Evolutionary conservation across 2,113 vertebrate genomes (phyloP).

Genomic region (Columba livia): DNA sequence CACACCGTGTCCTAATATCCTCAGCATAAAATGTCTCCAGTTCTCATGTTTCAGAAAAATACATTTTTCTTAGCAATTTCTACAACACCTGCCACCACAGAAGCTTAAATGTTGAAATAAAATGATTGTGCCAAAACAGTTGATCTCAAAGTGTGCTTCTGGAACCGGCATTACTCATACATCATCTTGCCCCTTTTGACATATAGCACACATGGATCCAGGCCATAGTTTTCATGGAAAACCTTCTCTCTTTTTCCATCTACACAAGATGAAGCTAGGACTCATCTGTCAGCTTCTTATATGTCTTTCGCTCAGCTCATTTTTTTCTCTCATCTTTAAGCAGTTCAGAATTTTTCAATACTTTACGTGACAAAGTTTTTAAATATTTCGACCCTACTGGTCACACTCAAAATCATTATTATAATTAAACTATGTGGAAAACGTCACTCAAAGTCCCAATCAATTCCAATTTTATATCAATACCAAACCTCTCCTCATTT

Average conservation of each 20-base stretch:
- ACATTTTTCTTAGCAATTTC: not conserved
- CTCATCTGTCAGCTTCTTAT: not conserved
- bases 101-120: not conserved
- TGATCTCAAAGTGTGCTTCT: not conserved
- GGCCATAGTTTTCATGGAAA: not conserved
- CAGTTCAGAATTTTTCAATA: not conserved
- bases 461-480: not conserved
- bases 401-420: not conserved
- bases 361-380: not conserved
- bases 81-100: not conserved
- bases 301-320: not conserved
- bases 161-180: not conserved
- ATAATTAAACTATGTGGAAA: not conserved
- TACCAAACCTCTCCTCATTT: not conserved
- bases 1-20: not conserved
- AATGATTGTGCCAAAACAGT: not conserved
- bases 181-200: not conserved
- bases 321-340: not conserved
- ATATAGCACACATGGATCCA: rapidly evolving
- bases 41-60: not conserved
- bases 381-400: not conserved
- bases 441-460: not conserved
- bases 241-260: not conserved
- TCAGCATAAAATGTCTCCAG: not conserved
- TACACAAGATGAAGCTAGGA: not conserved